Evolutionary conservation across 2,797 vertebrate genomes (phyloP).

Genomic region (Lacerta bilineata): DNA sequence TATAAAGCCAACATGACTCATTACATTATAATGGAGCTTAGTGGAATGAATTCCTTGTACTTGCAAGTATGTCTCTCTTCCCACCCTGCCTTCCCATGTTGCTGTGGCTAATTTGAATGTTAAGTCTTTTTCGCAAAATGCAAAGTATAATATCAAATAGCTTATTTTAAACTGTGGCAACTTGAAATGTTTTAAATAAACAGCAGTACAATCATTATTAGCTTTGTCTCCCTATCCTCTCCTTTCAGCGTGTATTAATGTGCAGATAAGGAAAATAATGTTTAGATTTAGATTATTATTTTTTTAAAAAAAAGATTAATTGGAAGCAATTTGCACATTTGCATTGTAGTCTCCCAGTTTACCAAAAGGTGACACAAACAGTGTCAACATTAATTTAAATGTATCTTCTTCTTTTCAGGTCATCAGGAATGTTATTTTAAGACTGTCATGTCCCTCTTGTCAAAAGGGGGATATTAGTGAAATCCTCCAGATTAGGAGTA

Average conservation of each 20-base stretch:
- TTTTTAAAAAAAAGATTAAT: background rate
- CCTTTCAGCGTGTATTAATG: conserved; percentile 30
- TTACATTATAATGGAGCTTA: conserved; percentile 24
- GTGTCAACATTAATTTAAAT: conserved; percentile 13
- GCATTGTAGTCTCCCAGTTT: background rate
- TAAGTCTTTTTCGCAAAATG: conserved; percentile 33
- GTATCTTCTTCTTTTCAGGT: background rate
- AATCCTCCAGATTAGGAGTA: too few relatives aligned
- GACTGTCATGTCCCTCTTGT: background rate
- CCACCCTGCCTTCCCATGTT: background rate
- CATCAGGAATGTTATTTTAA: background rate
- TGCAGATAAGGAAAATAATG: conserved; percentile 31
- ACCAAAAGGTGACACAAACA: conserved; percentile 14
- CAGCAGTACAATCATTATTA: conserved; percentile 29
- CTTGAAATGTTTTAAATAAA: conserved; percentile 43
- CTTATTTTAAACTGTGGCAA: conserved; percentile 31
- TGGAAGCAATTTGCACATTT: conserved; percentile 14
- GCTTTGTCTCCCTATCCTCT: conserved; percentile 3
- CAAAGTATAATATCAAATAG: conserved; percentile 34
- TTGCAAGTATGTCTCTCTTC: background rate
- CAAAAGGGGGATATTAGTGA: too few relatives aligned
- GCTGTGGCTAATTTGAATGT: conserved; percentile 21
- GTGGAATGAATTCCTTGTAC: conserved; percentile 3
- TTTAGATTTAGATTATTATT: background rate
- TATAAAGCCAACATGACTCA: background rate